These are phyloP conservation scores for Xestia c-nigrum DNA, from an alignment of 2,888 invertebrate genomes.

Conservation along the genomic window DNA sequence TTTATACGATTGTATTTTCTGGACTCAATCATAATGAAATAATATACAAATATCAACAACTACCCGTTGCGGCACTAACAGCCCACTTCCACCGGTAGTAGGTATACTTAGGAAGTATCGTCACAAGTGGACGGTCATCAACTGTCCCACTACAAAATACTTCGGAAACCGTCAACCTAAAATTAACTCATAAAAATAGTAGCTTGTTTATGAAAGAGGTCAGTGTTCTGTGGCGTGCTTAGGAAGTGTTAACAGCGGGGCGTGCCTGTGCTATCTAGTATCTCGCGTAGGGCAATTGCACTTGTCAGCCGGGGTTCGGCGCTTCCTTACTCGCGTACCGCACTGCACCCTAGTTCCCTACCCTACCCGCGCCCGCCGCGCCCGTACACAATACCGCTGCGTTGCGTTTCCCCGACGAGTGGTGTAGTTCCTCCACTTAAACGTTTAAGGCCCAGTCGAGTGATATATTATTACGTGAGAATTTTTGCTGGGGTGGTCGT, in stretches of 20 bases:
- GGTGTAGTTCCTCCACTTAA: conserved; percentile 59
- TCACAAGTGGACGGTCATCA: neutral
- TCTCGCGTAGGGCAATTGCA: conserved; percentile 82
- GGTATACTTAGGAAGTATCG: neutral
- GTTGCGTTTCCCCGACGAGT: conserved; percentile 56
- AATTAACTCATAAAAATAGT: conserved; percentile 65
- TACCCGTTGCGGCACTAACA: neutral
- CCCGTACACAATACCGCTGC: conserved; percentile 56
- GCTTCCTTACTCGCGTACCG: conserved; percentile 60
- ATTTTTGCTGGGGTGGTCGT: conserved; percentile 1
- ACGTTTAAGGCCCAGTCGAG: conserved; percentile 54
- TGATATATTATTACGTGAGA: conserved; percentile 49
- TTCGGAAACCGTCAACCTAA: conserved; percentile 20
- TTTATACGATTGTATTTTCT: neutral
- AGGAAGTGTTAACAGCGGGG: conserved; percentile 84
- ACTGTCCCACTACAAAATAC: conserved; percentile 2
- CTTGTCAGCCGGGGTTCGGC: conserved; percentile 80
- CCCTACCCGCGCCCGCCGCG: conserved; percentile 42
- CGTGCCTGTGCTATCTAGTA: conserved; percentile 85
- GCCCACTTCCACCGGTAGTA: neutral
- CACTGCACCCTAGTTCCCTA: conserved; percentile 57
- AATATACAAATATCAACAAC: conserved; percentile 13
- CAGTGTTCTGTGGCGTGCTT: conserved; percentile 80
- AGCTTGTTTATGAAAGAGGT: conserved; percentile 70
- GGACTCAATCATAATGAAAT: neutral